phyloP scores from a whole-genome alignment of 2,113 vertebrate genomes.

The Nesoenas mayeri region DNA sequence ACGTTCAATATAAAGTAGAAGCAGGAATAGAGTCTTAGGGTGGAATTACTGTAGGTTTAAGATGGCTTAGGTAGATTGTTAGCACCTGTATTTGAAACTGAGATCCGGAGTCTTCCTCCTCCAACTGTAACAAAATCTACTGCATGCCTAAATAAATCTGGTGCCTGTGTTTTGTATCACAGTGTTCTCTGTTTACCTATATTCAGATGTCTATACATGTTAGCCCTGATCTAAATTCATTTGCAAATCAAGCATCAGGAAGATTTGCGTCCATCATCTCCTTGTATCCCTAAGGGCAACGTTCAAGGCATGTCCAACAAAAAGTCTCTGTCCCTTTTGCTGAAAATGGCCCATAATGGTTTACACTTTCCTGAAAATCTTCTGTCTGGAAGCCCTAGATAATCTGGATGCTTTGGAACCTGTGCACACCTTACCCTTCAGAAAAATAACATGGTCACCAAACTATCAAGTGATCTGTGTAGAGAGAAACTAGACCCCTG shows the following conservation, averaged over 20 bases:
- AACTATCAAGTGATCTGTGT: no score
- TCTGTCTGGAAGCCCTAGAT: neutral
- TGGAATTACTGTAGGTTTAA: neutral
- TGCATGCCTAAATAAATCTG: neutral
- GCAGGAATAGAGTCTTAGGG: neutral
- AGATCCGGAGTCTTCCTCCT: neutral
- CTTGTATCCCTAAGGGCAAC: neutral
- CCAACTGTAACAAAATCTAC: neutral
- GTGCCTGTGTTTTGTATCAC: neutral
- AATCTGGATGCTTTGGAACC: neutral
- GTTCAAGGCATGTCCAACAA: neutral
- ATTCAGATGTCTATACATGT: neutral
- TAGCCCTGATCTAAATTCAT: neutral
- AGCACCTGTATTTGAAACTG: neutral
- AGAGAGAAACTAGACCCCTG: neutral
- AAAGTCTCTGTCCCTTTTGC: neutral
- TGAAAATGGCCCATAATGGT: neutral
- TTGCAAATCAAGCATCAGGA: neutral
- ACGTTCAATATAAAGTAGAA: neutral
- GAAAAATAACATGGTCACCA: neutral
- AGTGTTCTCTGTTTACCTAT: neutral
- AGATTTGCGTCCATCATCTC: accelerated
- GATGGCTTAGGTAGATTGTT: neutral
- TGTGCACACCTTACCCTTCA: neutral
- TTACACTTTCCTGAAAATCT: neutral